Evolutionary conservation across 1,140 invertebrate species (phyloP).

Genomic region (Trachymyrmex cornetzi): DNA sequence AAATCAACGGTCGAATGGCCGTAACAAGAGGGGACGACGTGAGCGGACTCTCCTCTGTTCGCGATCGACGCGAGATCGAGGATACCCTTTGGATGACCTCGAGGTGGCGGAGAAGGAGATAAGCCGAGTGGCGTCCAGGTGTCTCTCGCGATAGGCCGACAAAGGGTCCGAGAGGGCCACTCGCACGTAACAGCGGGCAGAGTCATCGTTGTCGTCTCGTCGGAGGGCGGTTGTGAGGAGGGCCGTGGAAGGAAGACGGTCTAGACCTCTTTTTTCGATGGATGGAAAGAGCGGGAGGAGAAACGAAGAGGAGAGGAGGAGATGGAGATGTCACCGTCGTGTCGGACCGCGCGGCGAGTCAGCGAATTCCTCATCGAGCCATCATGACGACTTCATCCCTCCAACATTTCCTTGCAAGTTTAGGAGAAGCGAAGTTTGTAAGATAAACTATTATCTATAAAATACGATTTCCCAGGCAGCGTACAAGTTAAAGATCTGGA

Average conservation of each 20-base stretch:
- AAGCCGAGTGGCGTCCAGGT: constrained; percentile 63
- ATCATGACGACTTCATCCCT: constrained; percentile 56
- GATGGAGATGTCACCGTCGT: constrained; percentile 83
- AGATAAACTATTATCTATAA: neutral
- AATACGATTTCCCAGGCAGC: neutral
- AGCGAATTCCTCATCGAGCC: constrained; percentile 68
- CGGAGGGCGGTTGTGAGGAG: constrained; percentile 32
- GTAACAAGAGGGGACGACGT: constrained; percentile 45
- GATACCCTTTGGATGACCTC: constrained; percentile 65
- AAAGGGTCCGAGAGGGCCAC: constrained; percentile 58
- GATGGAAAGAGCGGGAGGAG: neutral
- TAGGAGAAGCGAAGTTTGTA: neutral
- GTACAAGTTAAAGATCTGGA: neutral
- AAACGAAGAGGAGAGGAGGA: constrained; percentile 43
- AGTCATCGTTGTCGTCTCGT: constrained; percentile 63
- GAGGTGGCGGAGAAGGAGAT: constrained; percentile 52
- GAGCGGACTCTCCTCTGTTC: constrained; percentile 19
- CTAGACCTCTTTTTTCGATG: constrained; percentile 58
- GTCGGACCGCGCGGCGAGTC: constrained; percentile 65
- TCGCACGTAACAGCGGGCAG: constrained; percentile 53
- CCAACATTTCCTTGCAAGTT: neutral
- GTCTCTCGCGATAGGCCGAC: constrained; percentile 65
- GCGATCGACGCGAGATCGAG: constrained; percentile 63
- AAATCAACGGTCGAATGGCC: constrained; percentile 13
- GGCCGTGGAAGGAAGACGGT: constrained; percentile 47